Evolutionary conservation across 2,888 invertebrate species (phyloP).

Genomic region (Melikaiella ostensackeni): DNA sequence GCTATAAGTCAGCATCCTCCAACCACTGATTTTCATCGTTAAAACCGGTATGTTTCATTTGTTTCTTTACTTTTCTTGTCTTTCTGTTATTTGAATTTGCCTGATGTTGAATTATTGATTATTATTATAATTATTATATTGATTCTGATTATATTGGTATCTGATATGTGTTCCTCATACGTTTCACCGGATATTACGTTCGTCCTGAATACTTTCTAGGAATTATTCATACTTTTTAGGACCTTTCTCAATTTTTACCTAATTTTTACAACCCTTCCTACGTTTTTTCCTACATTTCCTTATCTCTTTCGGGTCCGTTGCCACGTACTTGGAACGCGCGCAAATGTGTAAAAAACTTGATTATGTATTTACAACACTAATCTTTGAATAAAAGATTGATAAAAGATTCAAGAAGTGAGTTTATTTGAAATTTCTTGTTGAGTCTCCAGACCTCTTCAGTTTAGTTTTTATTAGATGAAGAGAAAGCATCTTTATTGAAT

Average conservation of each 20-base stretch:
- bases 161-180: constrained; percentile 44
- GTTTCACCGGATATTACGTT: constrained; percentile 40
- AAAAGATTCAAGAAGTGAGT: not conserved
- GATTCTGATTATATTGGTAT: constrained; percentile 52
- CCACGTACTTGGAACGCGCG: constrained; percentile 18
- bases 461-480: not conserved
- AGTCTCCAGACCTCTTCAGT: constrained; percentile 1
- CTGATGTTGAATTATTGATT: constrained; percentile 59
- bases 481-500: not conserved
- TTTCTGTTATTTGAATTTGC: constrained; percentile 58
- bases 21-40: constrained; percentile 77
- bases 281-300: not conserved
- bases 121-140: constrained; percentile 52
- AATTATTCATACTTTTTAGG: constrained; percentile 11
- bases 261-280: not conserved
- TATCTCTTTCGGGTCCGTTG: constrained; percentile 6
- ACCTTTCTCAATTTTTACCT: not conserved
- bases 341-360: not conserved
- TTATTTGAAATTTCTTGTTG: constrained; percentile 1
- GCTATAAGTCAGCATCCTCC: constrained; percentile 73
- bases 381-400: constrained; percentile 26
- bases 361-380: not conserved
- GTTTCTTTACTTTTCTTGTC: constrained; percentile 74
- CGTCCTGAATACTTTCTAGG: constrained; percentile 12
- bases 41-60: constrained; percentile 76